A percentile compares a stretch with the other conserved stretches of the same genome.
phyloP scores from a whole-genome alignment of 2,797 vertebrate genomes.

The Propithecus deckenii region DNA sequence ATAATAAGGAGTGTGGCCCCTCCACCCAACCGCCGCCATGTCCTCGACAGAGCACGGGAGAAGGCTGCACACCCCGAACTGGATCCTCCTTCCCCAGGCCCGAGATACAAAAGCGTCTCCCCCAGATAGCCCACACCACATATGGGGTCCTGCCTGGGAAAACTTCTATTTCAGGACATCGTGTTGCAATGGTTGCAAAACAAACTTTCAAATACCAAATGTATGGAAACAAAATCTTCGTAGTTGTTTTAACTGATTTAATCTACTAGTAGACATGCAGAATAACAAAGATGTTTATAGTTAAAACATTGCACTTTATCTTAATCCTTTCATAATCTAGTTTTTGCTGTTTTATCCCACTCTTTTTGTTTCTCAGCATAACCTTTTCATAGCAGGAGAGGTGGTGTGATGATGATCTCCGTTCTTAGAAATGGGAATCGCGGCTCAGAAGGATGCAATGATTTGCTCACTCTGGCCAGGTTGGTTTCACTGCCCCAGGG shows the following conservation, averaged over 20 bases:
- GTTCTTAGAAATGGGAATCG: neutral
- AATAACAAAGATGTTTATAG: neutral
- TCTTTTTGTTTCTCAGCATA: neutral
- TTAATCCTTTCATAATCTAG: neutral
- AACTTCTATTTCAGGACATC: neutral
- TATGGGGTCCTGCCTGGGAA: neutral
- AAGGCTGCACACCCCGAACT: neutral
- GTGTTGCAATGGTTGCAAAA: neutral
- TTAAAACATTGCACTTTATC: neutral
- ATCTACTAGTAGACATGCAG: neutral
- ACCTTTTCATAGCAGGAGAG: neutral
- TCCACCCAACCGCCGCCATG: neutral
- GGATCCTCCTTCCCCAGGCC: neutral
- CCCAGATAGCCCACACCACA: neutral
- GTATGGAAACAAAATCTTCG: neutral
- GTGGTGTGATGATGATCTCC: neutral
- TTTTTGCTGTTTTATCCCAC: neutral
- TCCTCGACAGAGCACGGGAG: neutral
- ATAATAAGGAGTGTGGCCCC: rapidly evolving
- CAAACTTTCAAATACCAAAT: neutral
- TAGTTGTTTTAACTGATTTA: neutral
- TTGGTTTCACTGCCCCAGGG: neutral
- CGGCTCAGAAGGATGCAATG: neutral
- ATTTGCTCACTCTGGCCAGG: neutral
- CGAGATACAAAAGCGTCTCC: neutral